Conservation (phyloP, 2,113 vertebrate species). For the Tragulus kanchil region DNA sequence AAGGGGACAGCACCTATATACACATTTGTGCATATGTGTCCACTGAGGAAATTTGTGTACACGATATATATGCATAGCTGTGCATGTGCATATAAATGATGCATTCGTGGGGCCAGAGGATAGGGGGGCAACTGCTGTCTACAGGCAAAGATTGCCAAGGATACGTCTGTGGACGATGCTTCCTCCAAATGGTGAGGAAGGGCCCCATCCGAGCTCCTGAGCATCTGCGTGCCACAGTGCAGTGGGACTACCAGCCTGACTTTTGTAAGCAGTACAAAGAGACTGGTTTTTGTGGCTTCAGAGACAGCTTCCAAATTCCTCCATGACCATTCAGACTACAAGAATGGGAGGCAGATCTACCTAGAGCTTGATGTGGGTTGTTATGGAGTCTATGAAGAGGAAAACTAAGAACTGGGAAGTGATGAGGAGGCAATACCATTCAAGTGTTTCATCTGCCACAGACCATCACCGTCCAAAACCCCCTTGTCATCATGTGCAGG, state of each 20-base stretch:
- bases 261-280: constrained; percentile 99
- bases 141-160: too few species aligned
- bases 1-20: not conserved
- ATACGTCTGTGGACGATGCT: constrained; percentile 97
- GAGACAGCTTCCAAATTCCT: constrained; percentile 99
- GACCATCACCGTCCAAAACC: constrained; percentile 95
- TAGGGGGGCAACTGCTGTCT: too few species aligned
- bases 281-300: constrained; percentile 97
- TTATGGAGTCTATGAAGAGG: constrained; percentile 95
- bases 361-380: constrained; percentile 96
- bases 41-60: not conserved
- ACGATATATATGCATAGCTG: not conserved
- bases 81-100: not conserved
- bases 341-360: constrained; percentile 98
- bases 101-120: too few species aligned
- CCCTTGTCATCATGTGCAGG: constrained; percentile 96
- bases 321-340: constrained; percentile 97
- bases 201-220: constrained; percentile 96
- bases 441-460: constrained; percentile 98
- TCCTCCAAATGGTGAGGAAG: constrained; percentile 96
- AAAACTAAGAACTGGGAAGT: constrained; percentile 98
- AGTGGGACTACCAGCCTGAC: constrained; percentile 98
- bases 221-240: constrained; percentile 93
- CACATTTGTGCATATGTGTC: not conserved
- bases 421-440: constrained; percentile 97